Evolutionary conservation across 2,797 vertebrate species (phyloP).

Genomic region (Hozukius guyotensis): DNA sequence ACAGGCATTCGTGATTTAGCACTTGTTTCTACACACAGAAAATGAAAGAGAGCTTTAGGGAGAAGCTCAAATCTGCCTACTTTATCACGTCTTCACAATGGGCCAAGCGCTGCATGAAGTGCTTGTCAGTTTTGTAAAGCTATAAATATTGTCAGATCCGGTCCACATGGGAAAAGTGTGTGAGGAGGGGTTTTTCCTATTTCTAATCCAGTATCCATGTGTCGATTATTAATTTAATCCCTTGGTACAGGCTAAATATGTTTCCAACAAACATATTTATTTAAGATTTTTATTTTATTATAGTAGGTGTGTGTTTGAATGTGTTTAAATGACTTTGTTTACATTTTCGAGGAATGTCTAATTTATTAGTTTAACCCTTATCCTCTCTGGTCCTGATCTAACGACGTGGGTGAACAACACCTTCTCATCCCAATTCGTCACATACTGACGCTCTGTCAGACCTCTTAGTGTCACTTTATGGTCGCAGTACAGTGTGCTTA

Average conservation of each 20-base stretch:
- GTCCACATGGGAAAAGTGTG: background rate
- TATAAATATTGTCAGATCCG: background rate
- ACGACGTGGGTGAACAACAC: too few relatives aligned
- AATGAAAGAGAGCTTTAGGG: background rate
- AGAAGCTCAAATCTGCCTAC: background rate
- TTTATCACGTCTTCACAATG: background rate
- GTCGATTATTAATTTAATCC: background rate
- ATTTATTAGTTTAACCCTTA: background rate
- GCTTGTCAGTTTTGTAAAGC: background rate
- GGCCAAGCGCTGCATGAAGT: background rate
- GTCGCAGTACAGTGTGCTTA: too few relatives aligned
- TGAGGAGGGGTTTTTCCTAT: background rate
- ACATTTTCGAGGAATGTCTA: background rate
- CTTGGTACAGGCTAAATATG: background rate
- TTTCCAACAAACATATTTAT: too few relatives aligned
- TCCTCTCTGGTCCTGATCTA: background rate
- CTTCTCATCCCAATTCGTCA: too few relatives aligned
- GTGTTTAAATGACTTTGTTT: background rate
- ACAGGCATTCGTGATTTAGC: background rate
- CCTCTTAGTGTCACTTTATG: too few relatives aligned
- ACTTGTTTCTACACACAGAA: background rate
- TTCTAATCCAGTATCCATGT: background rate
- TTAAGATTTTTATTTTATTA: background rate
- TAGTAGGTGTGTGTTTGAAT: background rate
- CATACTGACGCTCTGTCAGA: too few relatives aligned